These are phyloP conservation scores for Drosophila greeni DNA, from an alignment of 2,888 invertebrate species.

Conservation along the genomic window DNA sequence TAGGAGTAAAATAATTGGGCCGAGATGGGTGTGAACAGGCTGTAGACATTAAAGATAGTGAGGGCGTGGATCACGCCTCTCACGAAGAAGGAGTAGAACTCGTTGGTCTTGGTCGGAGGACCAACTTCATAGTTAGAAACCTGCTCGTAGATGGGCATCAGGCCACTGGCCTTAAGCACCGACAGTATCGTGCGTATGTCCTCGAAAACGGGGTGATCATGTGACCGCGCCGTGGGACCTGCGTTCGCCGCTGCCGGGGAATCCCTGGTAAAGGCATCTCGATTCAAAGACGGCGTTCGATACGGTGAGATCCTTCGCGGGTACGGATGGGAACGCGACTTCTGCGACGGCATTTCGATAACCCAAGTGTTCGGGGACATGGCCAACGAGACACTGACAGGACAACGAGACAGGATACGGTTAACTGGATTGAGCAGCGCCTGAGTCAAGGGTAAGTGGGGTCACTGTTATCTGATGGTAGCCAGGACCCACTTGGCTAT, in stretches of 20 bases:
- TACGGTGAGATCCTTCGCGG: constrained; percentile 38
- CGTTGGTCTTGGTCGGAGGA: constrained; percentile 64
- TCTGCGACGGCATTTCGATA: constrained; percentile 60
- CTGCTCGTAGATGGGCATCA: constrained; percentile 72
- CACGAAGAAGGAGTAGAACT: constrained; percentile 69
- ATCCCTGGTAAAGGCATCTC: constrained; percentile 54
- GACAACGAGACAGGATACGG: neutral
- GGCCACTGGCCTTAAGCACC: constrained; percentile 70
- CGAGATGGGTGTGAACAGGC: constrained; percentile 59
- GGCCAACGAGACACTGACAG: constrained; percentile 50
- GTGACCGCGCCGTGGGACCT: neutral
- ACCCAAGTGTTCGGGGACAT: constrained; percentile 65
- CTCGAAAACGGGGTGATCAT: constrained; percentile 55
- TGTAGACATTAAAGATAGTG: constrained; percentile 72
- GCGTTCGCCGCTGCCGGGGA: neutral
- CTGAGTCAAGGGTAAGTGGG: constrained; percentile 5
- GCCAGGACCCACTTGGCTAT: constrained; percentile 21
- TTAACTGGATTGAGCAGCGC: constrained; percentile 39
- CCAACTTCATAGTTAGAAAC: constrained; percentile 68
- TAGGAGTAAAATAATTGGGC: constrained; percentile 61
- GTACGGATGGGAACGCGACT: constrained; percentile 39
- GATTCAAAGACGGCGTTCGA: constrained; percentile 11
- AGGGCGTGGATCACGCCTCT: constrained; percentile 65
- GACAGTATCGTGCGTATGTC: constrained; percentile 67
- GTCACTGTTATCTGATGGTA: constrained; percentile 27